Evolutionary conservation across 2,888 invertebrate genomes (phyloP).

Genomic region (Eumerus sabulonum): DNA sequence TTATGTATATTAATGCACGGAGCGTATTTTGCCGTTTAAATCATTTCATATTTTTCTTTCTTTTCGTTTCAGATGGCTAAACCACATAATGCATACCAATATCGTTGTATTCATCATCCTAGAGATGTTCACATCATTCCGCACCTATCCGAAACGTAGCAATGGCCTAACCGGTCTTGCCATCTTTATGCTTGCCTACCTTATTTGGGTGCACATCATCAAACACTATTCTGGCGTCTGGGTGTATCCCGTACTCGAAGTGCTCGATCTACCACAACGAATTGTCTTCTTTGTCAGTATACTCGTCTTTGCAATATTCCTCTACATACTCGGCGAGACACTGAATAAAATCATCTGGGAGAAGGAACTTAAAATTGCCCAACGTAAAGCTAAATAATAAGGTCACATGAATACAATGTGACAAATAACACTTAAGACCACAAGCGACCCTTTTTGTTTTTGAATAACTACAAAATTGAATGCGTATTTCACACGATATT

Average conservation of each 20-base stretch:
- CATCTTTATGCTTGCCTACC: conserved; percentile 85
- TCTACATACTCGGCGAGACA: conserved; percentile 87
- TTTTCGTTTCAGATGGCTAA: conserved; percentile 84
- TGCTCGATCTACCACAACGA: conserved; percentile 86
- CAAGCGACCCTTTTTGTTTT: conserved; percentile 12
- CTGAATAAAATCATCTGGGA: conserved; percentile 87
- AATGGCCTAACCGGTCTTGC: conserved; percentile 83
- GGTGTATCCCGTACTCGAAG: conserved; percentile 94
- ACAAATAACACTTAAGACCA: background rate
- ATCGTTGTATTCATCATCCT: conserved; percentile 88
- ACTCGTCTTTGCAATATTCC: conserved; percentile 81
- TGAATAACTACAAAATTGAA: conserved; percentile 6
- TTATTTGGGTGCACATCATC: conserved; percentile 89
- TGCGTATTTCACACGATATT: conserved; percentile 43
- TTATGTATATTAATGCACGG: no score
- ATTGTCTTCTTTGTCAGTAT: conserved; percentile 86
- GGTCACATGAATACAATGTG: background rate
- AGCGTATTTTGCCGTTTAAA: no score
- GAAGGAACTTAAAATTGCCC: conserved; percentile 81
- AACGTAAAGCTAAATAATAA: conserved; percentile 76
- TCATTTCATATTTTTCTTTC: no score
- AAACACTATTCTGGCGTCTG: conserved; percentile 88
- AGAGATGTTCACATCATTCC: conserved; percentile 87
- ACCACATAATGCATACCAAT: conserved; percentile 95
- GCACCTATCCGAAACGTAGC: conserved; percentile 86